These are phyloP conservation scores for Cybosia mesomella DNA, from an alignment of 2,888 invertebrate genomes.

Conservation along the genomic window DNA sequence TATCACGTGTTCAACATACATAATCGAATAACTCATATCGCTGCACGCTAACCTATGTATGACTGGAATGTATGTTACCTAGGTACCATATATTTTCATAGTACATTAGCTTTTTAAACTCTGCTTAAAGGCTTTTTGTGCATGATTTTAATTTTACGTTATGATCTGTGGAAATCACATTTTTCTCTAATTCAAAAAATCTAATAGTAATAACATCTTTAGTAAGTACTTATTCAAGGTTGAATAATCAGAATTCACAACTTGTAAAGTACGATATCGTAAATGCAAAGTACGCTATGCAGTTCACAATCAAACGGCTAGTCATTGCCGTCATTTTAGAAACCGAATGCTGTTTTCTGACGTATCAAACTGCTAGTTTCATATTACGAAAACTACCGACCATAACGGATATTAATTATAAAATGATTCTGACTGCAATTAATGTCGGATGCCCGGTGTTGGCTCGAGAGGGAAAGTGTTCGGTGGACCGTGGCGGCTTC, in stretches of 20 bases:
- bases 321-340: constrained; percentile 74
- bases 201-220: neutral
- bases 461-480: constrained; percentile 80
- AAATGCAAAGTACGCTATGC: constrained; percentile 22
- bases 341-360: constrained; percentile 59
- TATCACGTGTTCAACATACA: constrained; percentile 64
- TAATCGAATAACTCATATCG: constrained; percentile 59
- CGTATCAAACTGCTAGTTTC: constrained; percentile 51
- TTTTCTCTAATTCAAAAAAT: neutral
- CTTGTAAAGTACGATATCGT: neutral
- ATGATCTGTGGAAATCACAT: neutral
- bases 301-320: constrained; percentile 47
- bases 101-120: constrained; percentile 31
- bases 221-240: constrained; percentile 12
- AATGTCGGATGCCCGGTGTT: constrained; percentile 67
- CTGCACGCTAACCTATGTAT: constrained; percentile 56
- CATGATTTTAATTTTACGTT: constrained; percentile 35
- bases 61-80: constrained; percentile 33
- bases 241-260: constrained; percentile 1
- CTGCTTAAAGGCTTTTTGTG: constrained; percentile 47
- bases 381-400: constrained; percentile 58
- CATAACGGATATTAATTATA: constrained; percentile 59
- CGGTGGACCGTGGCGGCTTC: constrained; percentile 73
- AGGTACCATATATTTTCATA: constrained; percentile 29
- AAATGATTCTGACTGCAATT: constrained; percentile 65